These are phyloP conservation scores for Scrobipalpa costella DNA, from an alignment of 2,888 invertebrate species.

Conservation along the genomic window DNA sequence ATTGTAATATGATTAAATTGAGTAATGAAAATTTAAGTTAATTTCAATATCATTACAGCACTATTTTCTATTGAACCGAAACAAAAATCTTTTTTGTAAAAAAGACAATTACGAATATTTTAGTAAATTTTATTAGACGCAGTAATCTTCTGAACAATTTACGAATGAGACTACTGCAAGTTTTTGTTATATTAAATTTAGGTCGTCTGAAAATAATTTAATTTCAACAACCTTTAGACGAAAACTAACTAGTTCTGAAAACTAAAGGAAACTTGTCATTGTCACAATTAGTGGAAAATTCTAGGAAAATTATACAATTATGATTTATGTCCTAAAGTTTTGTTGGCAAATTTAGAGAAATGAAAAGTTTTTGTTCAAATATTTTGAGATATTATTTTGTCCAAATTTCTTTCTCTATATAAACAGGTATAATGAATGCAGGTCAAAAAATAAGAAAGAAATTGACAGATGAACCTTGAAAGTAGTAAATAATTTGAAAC, in stretches of 20 bases:
- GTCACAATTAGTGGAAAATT: background rate
- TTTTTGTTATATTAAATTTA: conserved; percentile 1
- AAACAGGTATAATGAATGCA: no score
- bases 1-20: background rate
- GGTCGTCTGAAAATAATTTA: background rate
- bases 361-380: conserved; percentile 2
- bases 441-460: no score
- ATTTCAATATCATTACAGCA: background rate
- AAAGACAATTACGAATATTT: background rate
- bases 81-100: background rate
- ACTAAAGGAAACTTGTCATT: conserved; percentile 7
- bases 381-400: background rate
- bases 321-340: background rate
- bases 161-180: background rate
- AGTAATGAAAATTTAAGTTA: background rate
- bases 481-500: no score
- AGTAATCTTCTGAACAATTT: background rate
- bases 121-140: conserved; percentile 6
- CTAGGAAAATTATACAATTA: background rate
- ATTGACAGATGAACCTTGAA: no score
- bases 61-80: background rate
- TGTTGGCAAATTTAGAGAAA: background rate
- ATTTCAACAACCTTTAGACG: background rate
- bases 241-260: background rate
- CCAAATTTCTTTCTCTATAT: no score